Evolutionary conservation across 1,140 invertebrate species (phyloP).

Genomic region (Harpegnathos saltator): DNA sequence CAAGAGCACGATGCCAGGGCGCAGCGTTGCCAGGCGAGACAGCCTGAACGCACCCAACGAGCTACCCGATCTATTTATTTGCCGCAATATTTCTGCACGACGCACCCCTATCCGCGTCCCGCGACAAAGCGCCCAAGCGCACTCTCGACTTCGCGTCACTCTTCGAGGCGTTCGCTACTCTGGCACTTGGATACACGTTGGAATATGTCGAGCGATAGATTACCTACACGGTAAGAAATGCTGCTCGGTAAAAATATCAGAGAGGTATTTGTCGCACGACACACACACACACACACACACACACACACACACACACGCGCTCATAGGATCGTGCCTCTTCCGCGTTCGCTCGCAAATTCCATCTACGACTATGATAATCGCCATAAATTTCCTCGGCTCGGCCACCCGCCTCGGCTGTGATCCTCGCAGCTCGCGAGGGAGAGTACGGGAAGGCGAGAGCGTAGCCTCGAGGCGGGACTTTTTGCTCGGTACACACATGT

Average conservation of each 20-base stretch:
- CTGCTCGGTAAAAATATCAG: no score
- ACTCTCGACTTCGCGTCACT: background rate
- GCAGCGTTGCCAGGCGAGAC: constrained; percentile 26
- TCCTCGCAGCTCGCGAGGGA: no score
- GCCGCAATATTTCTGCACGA: constrained; percentile 8
- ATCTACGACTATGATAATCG: constrained; percentile 13
- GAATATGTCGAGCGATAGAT: background rate
- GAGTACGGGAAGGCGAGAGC: constrained; percentile 43
- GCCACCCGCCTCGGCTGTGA: constrained; percentile 65
- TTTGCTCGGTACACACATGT: constrained; percentile 81
- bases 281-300: no score
- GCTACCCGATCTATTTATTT: background rate
- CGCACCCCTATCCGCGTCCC: background rate
- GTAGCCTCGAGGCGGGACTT: constrained; percentile 75
- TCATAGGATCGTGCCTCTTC: no score
- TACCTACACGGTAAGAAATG: background rate
- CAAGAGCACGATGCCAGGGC: constrained; percentile 59
- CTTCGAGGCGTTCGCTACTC: background rate
- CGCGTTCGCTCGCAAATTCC: constrained; percentile 62
- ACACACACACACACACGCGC: no score
- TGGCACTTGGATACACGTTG: background rate
- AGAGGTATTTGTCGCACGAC: background rate
- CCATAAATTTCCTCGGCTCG: constrained; percentile 55
- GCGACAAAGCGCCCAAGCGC: background rate
- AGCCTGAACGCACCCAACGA: background rate